Conservation (phyloP, 2,888 invertebrate species). For the Caenorhabditis drosophilae region DNA sequence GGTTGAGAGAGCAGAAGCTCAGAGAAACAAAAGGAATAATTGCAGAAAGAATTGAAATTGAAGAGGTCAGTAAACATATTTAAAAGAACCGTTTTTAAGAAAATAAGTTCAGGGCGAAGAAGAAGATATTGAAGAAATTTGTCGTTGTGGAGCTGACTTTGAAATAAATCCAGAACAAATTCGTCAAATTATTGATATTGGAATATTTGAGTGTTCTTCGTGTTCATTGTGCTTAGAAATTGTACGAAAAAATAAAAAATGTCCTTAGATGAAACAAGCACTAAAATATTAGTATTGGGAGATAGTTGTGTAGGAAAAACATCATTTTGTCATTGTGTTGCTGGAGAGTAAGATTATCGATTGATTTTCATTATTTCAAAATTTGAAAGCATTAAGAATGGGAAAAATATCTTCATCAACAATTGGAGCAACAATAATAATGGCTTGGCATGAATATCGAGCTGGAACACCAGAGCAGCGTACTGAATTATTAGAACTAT, state of each 20-base stretch:
- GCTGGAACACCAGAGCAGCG: slow-evolving; percentile 61
- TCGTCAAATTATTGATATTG: slow-evolving; percentile 57
- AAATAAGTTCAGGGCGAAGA: background rate
- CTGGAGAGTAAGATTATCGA: slow-evolving; percentile 42
- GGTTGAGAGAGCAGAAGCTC: slow-evolving; percentile 63
- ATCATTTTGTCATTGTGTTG: slow-evolving; percentile 41
- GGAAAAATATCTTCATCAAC: slow-evolving; percentile 90
- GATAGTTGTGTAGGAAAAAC: slow-evolving; percentile 95
- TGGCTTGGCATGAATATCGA: slow-evolving; percentile 76
- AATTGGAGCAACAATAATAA: slow-evolving; percentile 81
- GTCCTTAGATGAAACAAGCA: slow-evolving; percentile 29
- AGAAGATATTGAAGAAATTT: slow-evolving; percentile 38
- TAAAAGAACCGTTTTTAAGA: background rate
- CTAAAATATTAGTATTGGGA: slow-evolving; percentile 85
- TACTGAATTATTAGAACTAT: slow-evolving; percentile 79
- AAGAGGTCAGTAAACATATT: slow-evolving; percentile 4
- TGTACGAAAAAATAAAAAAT: slow-evolving; percentile 14
- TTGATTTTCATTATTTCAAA: slow-evolving; percentile 2
- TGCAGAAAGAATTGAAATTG: slow-evolving; percentile 46
- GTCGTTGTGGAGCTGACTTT: slow-evolving; percentile 51
- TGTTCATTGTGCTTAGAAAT: slow-evolving; percentile 63
- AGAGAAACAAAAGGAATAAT: slow-evolving; percentile 56
- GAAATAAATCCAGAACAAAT: slow-evolving; percentile 40
- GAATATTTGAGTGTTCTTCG: slow-evolving; percentile 61
- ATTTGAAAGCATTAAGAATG: slow-evolving; percentile 70